These are phyloP conservation scores for Agonum fuliginosum DNA, from an alignment of 2,888 invertebrate species.

Conservation along the genomic window DNA sequence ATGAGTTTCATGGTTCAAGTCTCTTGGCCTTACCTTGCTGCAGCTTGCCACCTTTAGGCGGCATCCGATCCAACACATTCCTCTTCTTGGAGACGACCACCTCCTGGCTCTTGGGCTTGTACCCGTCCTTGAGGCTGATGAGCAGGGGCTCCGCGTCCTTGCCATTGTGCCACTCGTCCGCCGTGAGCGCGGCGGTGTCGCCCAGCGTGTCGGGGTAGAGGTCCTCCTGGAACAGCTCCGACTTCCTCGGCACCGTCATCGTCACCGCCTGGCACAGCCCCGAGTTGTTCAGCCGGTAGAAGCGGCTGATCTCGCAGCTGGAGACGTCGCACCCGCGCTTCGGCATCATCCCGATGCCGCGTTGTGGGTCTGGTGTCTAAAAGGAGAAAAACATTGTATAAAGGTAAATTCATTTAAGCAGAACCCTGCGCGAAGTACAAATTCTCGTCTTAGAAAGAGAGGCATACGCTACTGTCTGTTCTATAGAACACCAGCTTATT, in stretches of 20 bases:
- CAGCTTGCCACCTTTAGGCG: slow-evolving; percentile 68
- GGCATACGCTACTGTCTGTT: no score
- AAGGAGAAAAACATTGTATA: background rate
- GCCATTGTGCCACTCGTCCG: slow-evolving; percentile 94
- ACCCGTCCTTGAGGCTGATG: slow-evolving; percentile 91
- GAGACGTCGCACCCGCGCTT: slow-evolving; percentile 97
- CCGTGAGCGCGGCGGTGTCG: slow-evolving; percentile 90
- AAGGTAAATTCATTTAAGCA: no score
- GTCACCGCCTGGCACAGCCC: slow-evolving; percentile 95
- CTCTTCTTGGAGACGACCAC: slow-evolving; percentile 82
- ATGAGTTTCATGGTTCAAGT: no score
- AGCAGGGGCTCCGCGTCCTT: slow-evolving; percentile 93
- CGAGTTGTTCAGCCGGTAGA: slow-evolving; percentile 96
- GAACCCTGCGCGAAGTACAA: no score
- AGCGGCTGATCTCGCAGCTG: slow-evolving; percentile 95
- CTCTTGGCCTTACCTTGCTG: background rate
- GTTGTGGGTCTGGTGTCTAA: slow-evolving; percentile 94
- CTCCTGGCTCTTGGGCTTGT: slow-evolving; percentile 81
- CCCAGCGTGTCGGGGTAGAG: slow-evolving; percentile 96
- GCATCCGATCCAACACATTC: slow-evolving; percentile 86
- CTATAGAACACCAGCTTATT: no score
- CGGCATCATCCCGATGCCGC: slow-evolving; percentile 98
- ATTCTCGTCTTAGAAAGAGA: no score
- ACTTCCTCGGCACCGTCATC: slow-evolving; percentile 99
- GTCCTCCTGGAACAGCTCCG: slow-evolving; percentile 97